Evolutionary conservation across 1,140 invertebrate species (phyloP), one percentile per base, ranked within the genome.

Genomic region (Drosophila burlai): DNA sequence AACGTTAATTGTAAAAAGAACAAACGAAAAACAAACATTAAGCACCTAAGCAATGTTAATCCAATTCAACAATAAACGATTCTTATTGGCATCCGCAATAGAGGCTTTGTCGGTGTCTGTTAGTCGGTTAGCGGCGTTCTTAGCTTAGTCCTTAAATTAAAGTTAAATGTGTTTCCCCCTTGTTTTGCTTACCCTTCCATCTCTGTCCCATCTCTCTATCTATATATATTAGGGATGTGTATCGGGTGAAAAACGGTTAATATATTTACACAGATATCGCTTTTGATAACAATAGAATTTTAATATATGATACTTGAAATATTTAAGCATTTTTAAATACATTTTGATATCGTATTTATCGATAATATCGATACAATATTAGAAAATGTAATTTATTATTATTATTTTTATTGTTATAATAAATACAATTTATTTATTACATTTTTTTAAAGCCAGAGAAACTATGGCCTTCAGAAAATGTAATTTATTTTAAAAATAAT

Each of bases 1-100:
- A 73, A 73, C 69, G 29, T 61, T 40, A 38, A 59, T 15, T 73
- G 54, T 73, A 72, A 50, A 49, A 45, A 36, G 26, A 49, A 71
- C 36, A 49, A 59, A 71, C 21, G 11, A 71, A 42, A 49, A 59
- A 71, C 21, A n/a, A 11, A 34, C 29, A 34, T n/a, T 73, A 60
- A 73, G 69, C 69, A 59, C 66, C 21, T 73, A 73, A 73, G 52
- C 52, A 73, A 73, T 73, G 54, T 73, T 73, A 73, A 57, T 57
- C 36, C 54, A 43, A 73, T 50, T 73, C 29, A 49, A 73, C 45
- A 73, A 73, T 73, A 73, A 73, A 73, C 55, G 67, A 73, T 73
- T 73, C 54, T 43, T 29, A 73, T 73, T 73, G 69, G 69, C 55
- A 73, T 61, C 13, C 31, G 24, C 21, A 38, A 36, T 40, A 11